Evolutionary conservation across 2,797 vertebrate species (phyloP), one percentile per base, ranked within the genome.

Genomic region (Gymnocypris eckloni): DNA sequence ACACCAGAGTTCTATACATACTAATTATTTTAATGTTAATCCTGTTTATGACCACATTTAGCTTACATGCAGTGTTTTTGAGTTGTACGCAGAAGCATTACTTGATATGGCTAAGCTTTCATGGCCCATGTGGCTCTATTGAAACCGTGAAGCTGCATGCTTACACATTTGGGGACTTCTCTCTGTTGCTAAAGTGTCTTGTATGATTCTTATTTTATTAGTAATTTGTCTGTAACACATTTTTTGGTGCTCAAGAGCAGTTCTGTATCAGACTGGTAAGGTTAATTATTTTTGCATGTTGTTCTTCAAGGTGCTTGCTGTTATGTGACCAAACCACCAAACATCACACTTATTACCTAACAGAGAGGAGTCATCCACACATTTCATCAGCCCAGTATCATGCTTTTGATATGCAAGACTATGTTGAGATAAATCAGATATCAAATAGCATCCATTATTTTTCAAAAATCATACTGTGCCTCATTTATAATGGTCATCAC

Each of bases 381-480:
- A 83, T 71, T 71, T 39, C 56, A 50, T 83, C 71, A 80, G 67
- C 72, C 75, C 77, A 83, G 81, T 56, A 73, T 64, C 64, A 66
- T 86, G 43, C 54, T 85, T 82, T 45, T 80, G 3, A 77, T 37
- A 81, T 81, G 43, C 45, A 25, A 50, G 52, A 67, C 66, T 84
- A 37, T 52, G 22, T n/a, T 64, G 33, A 79, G 20, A 48, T 48
- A 70, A 39, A 78, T 64, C 6, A 85, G 67, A 86, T 73, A 59
- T 85, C 69, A 41, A 88, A 41, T 84, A 82, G 10, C 86, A 89
- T 83, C 91, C 89, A 87, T 88, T 93, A 91, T 92, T 89, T 94
- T 94, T 95, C 92, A 93, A 95, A 94, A 92, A 94, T 95, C 93
- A 95, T 92, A 87, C 91, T 94, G 92, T 93, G 91, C 90, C 87